Evolutionary conservation across 2,888 invertebrate species (phyloP).

Genomic region (Ypsolopha sequella): DNA sequence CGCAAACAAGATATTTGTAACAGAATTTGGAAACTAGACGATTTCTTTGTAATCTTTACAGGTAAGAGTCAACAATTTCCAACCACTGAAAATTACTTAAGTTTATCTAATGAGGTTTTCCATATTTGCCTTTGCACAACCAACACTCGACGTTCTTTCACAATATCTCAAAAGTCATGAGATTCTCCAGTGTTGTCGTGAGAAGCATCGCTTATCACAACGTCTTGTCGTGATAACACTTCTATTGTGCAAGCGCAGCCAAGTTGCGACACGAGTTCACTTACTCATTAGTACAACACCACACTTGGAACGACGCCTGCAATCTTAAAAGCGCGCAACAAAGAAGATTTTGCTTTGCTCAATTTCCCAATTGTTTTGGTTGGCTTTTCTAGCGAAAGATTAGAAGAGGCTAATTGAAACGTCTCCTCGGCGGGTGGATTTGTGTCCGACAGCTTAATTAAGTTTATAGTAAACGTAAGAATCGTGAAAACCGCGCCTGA

Average conservation of each 20-base stretch:
- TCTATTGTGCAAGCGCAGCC: slow-evolving; percentile 2
- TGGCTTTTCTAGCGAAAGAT: slow-evolving; percentile 15
- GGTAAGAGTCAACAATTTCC: neutral
- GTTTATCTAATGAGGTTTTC: too few relatives aligned
- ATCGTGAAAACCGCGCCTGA: slow-evolving; percentile 22
- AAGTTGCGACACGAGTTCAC: neutral
- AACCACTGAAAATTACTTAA: too few relatives aligned
- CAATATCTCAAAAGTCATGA: slow-evolving; percentile 8
- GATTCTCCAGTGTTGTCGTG: slow-evolving; percentile 11
- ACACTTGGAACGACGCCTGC: neutral
- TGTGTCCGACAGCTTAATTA: slow-evolving; percentile 37
- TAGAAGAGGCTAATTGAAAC: slow-evolving; percentile 42
- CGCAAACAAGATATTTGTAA: neutral
- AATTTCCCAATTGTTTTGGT: too few relatives aligned
- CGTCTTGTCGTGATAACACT: slow-evolving; percentile 13
- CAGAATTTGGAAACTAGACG: too few relatives aligned
- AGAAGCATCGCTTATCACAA: slow-evolving; percentile 17
- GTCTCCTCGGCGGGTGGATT: slow-evolving; percentile 38
- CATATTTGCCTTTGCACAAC: slow-evolving; percentile 11
- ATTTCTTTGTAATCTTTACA: neutral
- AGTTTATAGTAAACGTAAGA: slow-evolving; percentile 28
- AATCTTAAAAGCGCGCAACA: too few relatives aligned
- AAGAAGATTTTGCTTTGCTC: too few relatives aligned
- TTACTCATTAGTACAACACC: neutral
- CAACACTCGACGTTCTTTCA: slow-evolving; percentile 14